A percentile compares a stretch with the other conserved stretches of the same genome.
Evolutionary conservation across 2,113 vertebrate species (phyloP).

Genomic region (Epinephelus lanceolatus): DNA sequence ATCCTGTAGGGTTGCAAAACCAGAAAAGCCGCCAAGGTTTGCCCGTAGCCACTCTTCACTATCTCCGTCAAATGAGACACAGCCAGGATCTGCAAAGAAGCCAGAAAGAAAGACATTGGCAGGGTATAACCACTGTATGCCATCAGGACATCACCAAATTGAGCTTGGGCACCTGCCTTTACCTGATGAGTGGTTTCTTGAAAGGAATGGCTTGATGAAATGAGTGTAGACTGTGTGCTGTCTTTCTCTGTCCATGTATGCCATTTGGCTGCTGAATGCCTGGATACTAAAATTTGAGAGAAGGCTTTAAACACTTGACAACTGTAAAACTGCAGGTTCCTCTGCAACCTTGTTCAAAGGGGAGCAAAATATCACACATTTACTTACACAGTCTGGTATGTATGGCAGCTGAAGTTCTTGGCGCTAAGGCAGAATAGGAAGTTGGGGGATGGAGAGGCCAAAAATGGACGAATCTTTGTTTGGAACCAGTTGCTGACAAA

Average conservation of each 20-base stretch:
- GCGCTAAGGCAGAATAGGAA: slow-evolving; percentile 59
- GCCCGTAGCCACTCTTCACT: slow-evolving; percentile 52
- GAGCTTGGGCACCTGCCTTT: not conserved
- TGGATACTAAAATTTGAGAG: not conserved
- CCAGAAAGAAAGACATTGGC: not conserved
- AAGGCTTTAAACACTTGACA: slow-evolving; percentile 7
- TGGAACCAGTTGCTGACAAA: too few relatives aligned
- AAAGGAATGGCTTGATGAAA: slow-evolving; percentile 71
- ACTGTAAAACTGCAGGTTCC: not conserved
- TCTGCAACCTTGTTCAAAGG: too few relatives aligned
- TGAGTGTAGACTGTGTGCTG: slow-evolving; percentile 48
- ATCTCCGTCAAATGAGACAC: slow-evolving; percentile 29
- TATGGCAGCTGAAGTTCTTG: slow-evolving; percentile 52
- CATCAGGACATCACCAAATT: not conserved
- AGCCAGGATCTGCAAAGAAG: slow-evolving; percentile 58
- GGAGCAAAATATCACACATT: too few relatives aligned
- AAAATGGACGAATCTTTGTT: too few relatives aligned
- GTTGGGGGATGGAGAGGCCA: slow-evolving; percentile 35
- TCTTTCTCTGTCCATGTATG: slow-evolving; percentile 42
- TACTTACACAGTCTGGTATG: slow-evolving; percentile 66
- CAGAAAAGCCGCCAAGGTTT: slow-evolving; percentile 63
- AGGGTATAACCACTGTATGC: too few relatives aligned
- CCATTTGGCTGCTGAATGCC: slow-evolving; percentile 13
- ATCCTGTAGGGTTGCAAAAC: slow-evolving; percentile 41
- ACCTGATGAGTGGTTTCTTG: slow-evolving; percentile 57